Percentiles rank a stretch among this genome's conserved stretches.
Evolutionary conservation across 2,113 vertebrate species (phyloP).

Genomic region (Oenanthe melanoleuca): DNA sequence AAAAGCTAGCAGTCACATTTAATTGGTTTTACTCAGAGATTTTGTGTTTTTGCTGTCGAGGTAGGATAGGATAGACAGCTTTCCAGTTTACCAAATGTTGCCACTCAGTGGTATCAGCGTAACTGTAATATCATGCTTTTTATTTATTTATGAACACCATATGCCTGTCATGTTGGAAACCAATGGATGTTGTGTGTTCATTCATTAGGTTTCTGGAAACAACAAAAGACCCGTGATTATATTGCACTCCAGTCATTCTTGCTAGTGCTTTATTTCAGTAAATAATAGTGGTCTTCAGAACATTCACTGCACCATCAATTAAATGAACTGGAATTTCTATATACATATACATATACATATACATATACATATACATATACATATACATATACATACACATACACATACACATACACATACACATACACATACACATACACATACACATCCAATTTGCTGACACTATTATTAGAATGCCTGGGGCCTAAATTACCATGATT

Average conservation of each 20-base stretch:
- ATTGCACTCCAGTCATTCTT: conserved; percentile 46
- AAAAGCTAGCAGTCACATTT: conserved; percentile 35
- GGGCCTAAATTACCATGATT: background rate
- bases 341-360: background rate
- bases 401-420: background rate
- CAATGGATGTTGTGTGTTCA: conserved; percentile 66
- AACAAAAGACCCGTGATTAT: conserved; percentile 70
- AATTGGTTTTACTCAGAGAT: conserved; percentile 62
- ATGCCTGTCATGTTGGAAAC: conserved; percentile 77
- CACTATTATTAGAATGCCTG: background rate
- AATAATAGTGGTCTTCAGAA: conserved; percentile 21
- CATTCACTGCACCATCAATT: background rate
- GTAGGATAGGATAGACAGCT: conserved; percentile 42
- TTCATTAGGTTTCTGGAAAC: conserved; percentile 62
- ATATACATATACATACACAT: too few species aligned
- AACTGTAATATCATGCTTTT: conserved; percentile 75
- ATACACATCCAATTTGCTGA: background rate
- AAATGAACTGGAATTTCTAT: background rate
- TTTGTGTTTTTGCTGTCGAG: conserved; percentile 57
- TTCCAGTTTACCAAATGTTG: conserved; percentile 77
- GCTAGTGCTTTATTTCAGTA: conserved; percentile 32
- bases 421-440: background rate
- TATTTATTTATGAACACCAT: conserved; percentile 84
- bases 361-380: background rate
- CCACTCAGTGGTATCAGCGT: conserved; percentile 40